Evolutionary conservation across 2,113 vertebrate species (phyloP).

Genomic region (Antechinus stuartii): DNA sequence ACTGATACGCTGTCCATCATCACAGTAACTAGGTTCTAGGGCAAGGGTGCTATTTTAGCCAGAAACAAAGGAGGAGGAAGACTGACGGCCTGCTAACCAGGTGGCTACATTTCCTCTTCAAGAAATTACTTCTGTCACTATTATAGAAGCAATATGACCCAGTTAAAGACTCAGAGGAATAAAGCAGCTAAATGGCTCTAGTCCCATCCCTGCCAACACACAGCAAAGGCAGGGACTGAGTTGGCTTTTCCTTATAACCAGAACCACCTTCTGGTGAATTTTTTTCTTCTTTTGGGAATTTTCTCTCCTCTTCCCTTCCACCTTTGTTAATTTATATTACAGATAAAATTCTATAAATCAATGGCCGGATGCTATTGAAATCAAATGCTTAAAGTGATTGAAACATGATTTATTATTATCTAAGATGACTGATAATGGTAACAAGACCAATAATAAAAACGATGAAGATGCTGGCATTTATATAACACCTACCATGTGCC

Average conservation of each 20-base stretch:
- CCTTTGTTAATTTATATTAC: conserved; percentile 44
- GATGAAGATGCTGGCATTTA: neutral
- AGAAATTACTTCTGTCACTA: conserved; percentile 18
- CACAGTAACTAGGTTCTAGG: neutral
- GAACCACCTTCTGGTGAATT: neutral
- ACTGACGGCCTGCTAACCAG: neutral
- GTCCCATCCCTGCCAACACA: neutral
- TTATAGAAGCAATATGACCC: neutral
- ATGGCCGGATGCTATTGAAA: conserved; percentile 30
- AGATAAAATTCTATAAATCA: conserved; percentile 27
- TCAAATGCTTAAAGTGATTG: conserved; percentile 52
- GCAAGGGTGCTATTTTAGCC: neutral
- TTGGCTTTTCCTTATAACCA: conserved; percentile 42
- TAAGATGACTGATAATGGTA: conserved; percentile 29
- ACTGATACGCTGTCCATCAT: neutral
- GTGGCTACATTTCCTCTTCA: neutral
- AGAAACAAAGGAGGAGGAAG: neutral
- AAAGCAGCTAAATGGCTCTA: neutral
- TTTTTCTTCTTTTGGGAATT: conserved; percentile 6
- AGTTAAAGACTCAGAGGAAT: neutral
- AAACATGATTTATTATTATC: conserved; percentile 58
- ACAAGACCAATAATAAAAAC: neutral
- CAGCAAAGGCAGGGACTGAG: neutral
- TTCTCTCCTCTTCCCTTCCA: neutral
- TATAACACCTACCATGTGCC: neutral